These are phyloP conservation scores for Platichthys stellatus DNA, from an alignment of 2,113 vertebrate genomes.

Conservation along the genomic window DNA sequence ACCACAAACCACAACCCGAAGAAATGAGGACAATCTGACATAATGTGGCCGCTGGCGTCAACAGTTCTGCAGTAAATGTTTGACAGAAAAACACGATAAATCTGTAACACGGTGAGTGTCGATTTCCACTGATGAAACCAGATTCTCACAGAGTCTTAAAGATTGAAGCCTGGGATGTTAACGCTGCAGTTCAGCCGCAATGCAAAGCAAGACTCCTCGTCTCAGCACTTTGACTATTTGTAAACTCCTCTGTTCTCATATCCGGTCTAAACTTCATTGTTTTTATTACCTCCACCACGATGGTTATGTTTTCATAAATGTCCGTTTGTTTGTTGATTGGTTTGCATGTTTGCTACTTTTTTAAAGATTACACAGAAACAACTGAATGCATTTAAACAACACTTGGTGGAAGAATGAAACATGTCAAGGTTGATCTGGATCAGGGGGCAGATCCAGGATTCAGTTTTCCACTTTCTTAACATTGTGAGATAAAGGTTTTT, in stretches of 20 bases:
- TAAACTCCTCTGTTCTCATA: not conserved
- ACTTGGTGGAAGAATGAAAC: no score
- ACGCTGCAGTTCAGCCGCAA: constrained; percentile 11
- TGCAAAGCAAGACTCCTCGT: constrained; percentile 4
- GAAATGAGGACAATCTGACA: constrained; percentile 27
- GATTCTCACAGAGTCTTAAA: not conserved
- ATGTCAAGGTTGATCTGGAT: no score
- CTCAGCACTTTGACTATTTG: not conserved
- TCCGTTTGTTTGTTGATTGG: no score
- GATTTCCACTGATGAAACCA: constrained; percentile 15
- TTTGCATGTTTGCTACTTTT: no score
- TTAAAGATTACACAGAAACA: no score
- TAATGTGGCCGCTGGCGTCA: constrained; percentile 25
- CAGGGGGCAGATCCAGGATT: no score
- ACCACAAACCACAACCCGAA: constrained; percentile 42
- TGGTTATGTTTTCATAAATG: no score
- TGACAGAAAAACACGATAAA: constrained; percentile 4
- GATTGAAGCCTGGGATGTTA: constrained; percentile 4
- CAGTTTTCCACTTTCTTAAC: no score
- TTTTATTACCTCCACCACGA: no score
- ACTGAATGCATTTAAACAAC: no score
- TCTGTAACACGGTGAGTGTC: constrained; percentile 9
- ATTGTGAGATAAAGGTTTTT: no score
- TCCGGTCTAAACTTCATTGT: no score
- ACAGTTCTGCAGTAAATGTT: constrained; percentile 3